These are phyloP conservation scores for Chouioia cunea DNA, from an alignment of 2,888 invertebrate species.

Conservation along the genomic window DNA sequence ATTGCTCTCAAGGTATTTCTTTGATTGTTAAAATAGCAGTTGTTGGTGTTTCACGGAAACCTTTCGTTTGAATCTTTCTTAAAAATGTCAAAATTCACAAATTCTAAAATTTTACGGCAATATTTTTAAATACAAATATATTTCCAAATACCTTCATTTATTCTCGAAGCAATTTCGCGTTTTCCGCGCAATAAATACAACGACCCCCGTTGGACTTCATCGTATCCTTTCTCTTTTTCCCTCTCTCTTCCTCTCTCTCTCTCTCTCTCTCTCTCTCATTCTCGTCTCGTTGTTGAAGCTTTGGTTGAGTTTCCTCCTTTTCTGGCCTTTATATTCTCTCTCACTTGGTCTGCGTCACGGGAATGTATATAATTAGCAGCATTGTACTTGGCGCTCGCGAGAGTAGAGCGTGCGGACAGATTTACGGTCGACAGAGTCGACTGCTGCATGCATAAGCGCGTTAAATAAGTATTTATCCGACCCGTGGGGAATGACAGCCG, in stretches of 20 bases:
- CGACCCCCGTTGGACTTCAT: constrained; percentile 3
- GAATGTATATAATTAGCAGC: constrained; percentile 68
- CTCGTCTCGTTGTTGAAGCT: constrained; percentile 46
- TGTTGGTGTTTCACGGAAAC: too few relatives aligned
- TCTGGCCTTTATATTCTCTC: constrained; percentile 42
- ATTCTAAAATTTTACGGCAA: too few relatives aligned
- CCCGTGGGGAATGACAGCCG: constrained; percentile 62
- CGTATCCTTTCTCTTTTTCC: constrained; percentile 11
- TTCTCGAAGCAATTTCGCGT: constrained; percentile 32
- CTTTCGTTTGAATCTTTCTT: too few relatives aligned
- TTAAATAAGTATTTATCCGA: constrained; percentile 69
- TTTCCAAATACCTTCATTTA: constrained; percentile 34
- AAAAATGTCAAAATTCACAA: too few relatives aligned
- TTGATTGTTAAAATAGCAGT: too few relatives aligned
- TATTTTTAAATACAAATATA: too few relatives aligned
- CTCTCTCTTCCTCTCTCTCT: constrained; percentile 37
- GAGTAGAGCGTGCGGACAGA: constrained; percentile 56
- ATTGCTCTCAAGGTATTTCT: too few relatives aligned
- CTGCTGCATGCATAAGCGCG: constrained; percentile 66
- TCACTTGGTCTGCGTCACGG: constrained; percentile 60
- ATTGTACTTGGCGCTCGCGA: constrained; percentile 63
- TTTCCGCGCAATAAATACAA: background rate
- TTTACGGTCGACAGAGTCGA: constrained; percentile 66
- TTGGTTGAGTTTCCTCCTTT: constrained; percentile 53
- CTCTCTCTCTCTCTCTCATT: constrained; percentile 34